A percentile compares a stretch with the other conserved stretches of the same genome.
Conservation (phyloP, 2,888 invertebrate genomes). For the Colletes collaris region DNA sequence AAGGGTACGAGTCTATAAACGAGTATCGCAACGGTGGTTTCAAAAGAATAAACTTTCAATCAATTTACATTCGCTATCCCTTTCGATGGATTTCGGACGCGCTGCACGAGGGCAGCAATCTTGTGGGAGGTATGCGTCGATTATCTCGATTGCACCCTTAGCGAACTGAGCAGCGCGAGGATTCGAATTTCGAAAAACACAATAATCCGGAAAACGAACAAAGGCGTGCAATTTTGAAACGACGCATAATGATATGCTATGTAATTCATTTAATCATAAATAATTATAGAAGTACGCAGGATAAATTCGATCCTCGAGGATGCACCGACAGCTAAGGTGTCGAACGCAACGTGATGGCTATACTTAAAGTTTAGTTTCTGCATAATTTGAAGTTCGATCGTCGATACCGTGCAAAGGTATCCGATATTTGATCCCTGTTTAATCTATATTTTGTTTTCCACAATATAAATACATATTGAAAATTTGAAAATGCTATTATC, state of each 20-base stretch:
- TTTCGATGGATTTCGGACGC: slow-evolving; percentile 3
- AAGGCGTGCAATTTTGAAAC: slow-evolving; percentile 43
- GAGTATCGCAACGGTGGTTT: neutral
- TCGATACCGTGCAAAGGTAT: slow-evolving; percentile 36
- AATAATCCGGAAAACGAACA: slow-evolving; percentile 54
- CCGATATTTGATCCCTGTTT: slow-evolving; percentile 14
- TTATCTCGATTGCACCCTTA: slow-evolving; percentile 48
- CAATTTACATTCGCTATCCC: slow-evolving; percentile 28
- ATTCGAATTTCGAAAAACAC: slow-evolving; percentile 33
- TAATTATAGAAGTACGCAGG: slow-evolving; percentile 56
- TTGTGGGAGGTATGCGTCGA: slow-evolving; percentile 50
- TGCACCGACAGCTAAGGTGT: slow-evolving; percentile 53
- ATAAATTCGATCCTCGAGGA: slow-evolving; percentile 37
- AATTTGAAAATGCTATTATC: too few species aligned
- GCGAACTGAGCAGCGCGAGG: slow-evolving; percentile 16
- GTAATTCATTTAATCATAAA: slow-evolving; percentile 64
- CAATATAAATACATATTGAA: too few species aligned
- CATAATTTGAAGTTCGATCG: slow-evolving; percentile 53
- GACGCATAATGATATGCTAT: slow-evolving; percentile 55
- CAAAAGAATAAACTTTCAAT: slow-evolving; percentile 28
- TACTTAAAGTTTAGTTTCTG: slow-evolving; percentile 48
- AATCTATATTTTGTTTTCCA: too few species aligned
- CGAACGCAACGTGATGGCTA: slow-evolving; percentile 24
- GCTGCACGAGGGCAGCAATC: slow-evolving; percentile 30
- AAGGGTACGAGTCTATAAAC: neutral